Evolutionary conservation across 2,888 invertebrate species (phyloP), one percentile per base, ranked within the genome.

Genomic region (Rhingia campestris): DNA sequence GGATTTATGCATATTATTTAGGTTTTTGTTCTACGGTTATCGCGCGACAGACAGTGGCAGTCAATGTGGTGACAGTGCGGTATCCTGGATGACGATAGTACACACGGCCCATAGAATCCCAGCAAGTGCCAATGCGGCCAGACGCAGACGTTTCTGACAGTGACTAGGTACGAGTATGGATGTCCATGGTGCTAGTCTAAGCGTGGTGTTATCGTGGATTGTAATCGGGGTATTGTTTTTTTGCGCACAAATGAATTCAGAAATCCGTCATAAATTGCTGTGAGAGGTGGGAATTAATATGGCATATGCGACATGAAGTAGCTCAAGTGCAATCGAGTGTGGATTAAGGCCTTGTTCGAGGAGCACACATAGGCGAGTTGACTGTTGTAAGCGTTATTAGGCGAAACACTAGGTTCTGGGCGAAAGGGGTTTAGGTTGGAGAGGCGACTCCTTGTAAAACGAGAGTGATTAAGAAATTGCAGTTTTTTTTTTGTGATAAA

Each of bases 1-100:
- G 64, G 84, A 84, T 75, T 84, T 80, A 70, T 84, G 84, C 84
- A 84, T 84, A 84, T 80, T 80, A 80, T 75, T 75, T 74, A 70
- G 70, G 80, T 74, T 84, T 84, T 84, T 84, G 74, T 80, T 84
- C 66, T 84, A 80, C 66, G 22, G 22, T 22, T 22, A 22, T 22
- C 22, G 22, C 63, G 58, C 58, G 53, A 74, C 63, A 70, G 79
- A 74, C 82, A 37, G 41, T 14, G n/a, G 37, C 49, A 33, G 56
- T 39, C 30, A 9, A n/a, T 6, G 41, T 9, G 7, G 32, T 54
- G 70, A 14, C 33, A 47, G 37, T 53, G 22, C 22, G 53, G 9
- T 47, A 45, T 22, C 22, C 45, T 41, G 35, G 49, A 41, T 53
- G 54, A 22, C 30, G 67, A 56, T 37, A 22, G 63, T n/a, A 4